These are phyloP conservation scores for Oplegnathus fasciatus DNA, from an alignment of 2,113 vertebrate genomes.

Conservation along the genomic window DNA sequence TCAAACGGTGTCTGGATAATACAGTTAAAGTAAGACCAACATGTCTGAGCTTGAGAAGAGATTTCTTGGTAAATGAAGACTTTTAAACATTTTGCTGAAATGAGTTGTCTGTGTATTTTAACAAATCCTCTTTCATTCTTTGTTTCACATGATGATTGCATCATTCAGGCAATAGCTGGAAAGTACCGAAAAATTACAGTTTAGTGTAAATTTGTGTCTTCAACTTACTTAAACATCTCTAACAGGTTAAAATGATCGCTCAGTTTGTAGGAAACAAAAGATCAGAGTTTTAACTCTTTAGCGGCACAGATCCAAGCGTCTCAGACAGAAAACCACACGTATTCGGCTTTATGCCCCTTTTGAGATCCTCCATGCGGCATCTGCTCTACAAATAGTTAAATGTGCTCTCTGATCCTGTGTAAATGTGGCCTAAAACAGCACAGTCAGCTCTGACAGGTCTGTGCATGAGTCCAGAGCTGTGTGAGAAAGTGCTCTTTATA, in stretches of 20 bases:
- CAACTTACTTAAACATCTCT: conserved; percentile 26
- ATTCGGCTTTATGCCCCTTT: conserved; percentile 28
- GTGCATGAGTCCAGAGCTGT: conserved; percentile 42
- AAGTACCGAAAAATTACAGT: conserved; percentile 63
- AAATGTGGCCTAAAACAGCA: conserved; percentile 50
- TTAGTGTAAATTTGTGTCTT: conserved; percentile 37
- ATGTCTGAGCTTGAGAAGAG: conserved; percentile 15
- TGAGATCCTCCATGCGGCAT: conserved; percentile 29
- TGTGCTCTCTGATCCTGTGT: conserved; percentile 38
- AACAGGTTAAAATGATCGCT: conserved; percentile 20
- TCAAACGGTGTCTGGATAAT: not conserved
- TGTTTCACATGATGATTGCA: conserved; percentile 36
- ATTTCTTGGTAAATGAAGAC: not conserved
- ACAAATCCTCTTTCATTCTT: conserved; percentile 39
- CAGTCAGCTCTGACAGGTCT: conserved; percentile 52
- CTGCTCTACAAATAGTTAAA: conserved; percentile 60
- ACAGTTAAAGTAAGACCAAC: not conserved
- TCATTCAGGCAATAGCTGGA: conserved; percentile 20
- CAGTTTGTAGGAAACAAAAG: conserved; percentile 48
- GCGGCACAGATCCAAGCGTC: conserved; percentile 18
- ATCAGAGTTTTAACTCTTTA: conserved; percentile 46
- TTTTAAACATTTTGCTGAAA: not conserved
- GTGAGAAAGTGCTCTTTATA: conserved; percentile 42
- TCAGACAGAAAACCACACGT: conserved; percentile 5
- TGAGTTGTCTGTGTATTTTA: conserved; percentile 23